These are phyloP conservation scores for Hemiprocne comata DNA, from an alignment of 2,113 vertebrate genomes.

Conservation along the genomic window DNA sequence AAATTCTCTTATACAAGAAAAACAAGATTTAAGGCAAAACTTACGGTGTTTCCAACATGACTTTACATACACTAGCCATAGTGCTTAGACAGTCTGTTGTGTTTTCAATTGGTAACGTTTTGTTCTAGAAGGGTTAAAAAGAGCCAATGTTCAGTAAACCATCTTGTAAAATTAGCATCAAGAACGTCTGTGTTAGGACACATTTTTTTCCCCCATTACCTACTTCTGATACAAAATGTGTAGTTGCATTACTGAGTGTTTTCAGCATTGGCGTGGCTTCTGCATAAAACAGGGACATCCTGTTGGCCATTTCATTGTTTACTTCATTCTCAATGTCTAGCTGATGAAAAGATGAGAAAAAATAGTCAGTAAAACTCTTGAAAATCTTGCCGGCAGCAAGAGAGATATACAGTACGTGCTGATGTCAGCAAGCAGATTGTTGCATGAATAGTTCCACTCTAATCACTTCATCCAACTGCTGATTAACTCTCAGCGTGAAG, in stretches of 20 bases:
- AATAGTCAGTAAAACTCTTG: not conserved
- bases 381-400: not conserved
- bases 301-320: constrained; percentile 99
- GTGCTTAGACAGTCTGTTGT: constrained; percentile 98
- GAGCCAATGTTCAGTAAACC: not conserved
- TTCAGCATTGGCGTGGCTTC: constrained; percentile 98
- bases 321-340: constrained; percentile 97
- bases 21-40: constrained; percentile 46
- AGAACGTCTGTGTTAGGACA: not conserved
- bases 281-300: constrained; percentile 98
- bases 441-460: not conserved
- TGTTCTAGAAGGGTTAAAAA: constrained; percentile 82
- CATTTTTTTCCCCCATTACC: constrained; percentile 1
- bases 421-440: not conserved
- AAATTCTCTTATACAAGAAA: not conserved
- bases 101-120: constrained; percentile 96
- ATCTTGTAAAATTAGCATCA: not conserved
- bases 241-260: constrained; percentile 95
- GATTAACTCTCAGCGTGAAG: not conserved
- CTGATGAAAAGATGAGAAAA: constrained; percentile 73
- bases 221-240: constrained; percentile 95
- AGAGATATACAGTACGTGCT: not conserved
- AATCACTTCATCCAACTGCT: not conserved
- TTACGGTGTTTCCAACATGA: constrained; percentile 99
- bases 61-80: constrained; percentile 98